Percentiles rank a stretch among this genome's conserved stretches.
These are phyloP conservation scores for Drosophila funebris DNA, from an alignment of 1,140 invertebrate genomes.

Conservation along the genomic window DNA sequence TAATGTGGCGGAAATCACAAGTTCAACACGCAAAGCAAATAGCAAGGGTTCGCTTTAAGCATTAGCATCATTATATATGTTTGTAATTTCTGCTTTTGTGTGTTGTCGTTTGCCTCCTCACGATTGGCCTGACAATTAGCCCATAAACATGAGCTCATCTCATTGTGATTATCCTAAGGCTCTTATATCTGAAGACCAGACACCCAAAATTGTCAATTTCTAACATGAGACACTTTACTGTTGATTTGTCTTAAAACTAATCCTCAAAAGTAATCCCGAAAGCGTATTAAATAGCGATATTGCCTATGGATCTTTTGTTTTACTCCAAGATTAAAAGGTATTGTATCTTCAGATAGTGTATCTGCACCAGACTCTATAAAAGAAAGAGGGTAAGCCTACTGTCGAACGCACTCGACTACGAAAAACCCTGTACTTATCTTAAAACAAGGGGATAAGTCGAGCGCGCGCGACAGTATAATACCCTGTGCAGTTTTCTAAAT, in stretches of 20 bases:
- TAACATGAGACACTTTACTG: constrained; percentile 1
- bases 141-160: background rate
- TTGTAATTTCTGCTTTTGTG: constrained; percentile 63
- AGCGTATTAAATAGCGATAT: too few species aligned
- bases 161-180: constrained; percentile 15
- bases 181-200: constrained; percentile 8
- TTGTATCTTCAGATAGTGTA: too few species aligned
- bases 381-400: too few species aligned
- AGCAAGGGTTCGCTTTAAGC: constrained; percentile 56
- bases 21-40: constrained; percentile 69
- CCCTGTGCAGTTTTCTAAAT: too few species aligned
- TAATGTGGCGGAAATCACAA: constrained; percentile 81
- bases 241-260: constrained; percentile 17
- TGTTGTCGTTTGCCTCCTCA: constrained; percentile 19
- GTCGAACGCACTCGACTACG: too few species aligned
- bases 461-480: too few species aligned
- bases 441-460: too few species aligned
- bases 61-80: constrained; percentile 73
- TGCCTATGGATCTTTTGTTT: too few species aligned
- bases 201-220: constrained; percentile 19
- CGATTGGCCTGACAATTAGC: constrained; percentile 73
- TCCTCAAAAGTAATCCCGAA: too few species aligned
- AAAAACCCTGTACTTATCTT: too few species aligned
- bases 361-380: too few species aligned
- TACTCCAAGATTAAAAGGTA: too few species aligned